Base-by-base conservation (phyloP, 2,888 invertebrate species). In the Ophioninae sp. region DNA sequence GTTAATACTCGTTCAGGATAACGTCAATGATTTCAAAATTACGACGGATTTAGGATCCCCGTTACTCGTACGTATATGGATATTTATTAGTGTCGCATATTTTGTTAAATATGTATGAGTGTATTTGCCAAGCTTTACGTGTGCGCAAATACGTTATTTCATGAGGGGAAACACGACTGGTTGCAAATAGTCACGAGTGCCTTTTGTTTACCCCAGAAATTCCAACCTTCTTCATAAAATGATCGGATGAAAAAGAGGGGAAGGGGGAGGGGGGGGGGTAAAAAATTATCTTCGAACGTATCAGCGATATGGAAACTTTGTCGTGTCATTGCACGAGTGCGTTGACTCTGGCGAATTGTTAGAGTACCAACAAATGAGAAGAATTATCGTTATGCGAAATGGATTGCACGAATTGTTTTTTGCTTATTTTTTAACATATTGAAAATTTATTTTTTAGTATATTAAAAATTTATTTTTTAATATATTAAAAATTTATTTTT, bases 151-250 rank as follows among this genome's bases (percentile, higher is more conserved):
- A 59, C 22, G 37, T 65, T 56, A 75, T 75, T 82, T 39, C 59
- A 64, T 23, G 51, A 64, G 64, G 63, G 64, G 63, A 73, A 56
- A 68, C 22, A 59, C 51, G 65, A 76, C 22, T 9, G 23, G 68
- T 23, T 61, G 83, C 76, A 76, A 83, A 83, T 80, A 79, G 63
- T 79, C 72, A 37, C 59, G 76, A 79, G 71, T 79, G 67, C 44
- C 68, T 77, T 68, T 68, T 80, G 80, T 78, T 65, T 78, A 37
- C 63, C 63, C 20, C 67, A 64, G 67, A 78, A 73, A 85, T 85
- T 84, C 80, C 84, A 69, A 73, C 44, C 61, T 75, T 74, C 51
- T 73, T 77, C 72, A 72, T 58, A 7, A 64, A 20, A 39, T 10
- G n/a, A 17, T 30, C 51, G 69, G 30, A 23, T 5, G 51, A 71